phyloP scores from a whole-genome alignment of 2,888 invertebrate genomes.

The Anoplius nigerrimus region DNA sequence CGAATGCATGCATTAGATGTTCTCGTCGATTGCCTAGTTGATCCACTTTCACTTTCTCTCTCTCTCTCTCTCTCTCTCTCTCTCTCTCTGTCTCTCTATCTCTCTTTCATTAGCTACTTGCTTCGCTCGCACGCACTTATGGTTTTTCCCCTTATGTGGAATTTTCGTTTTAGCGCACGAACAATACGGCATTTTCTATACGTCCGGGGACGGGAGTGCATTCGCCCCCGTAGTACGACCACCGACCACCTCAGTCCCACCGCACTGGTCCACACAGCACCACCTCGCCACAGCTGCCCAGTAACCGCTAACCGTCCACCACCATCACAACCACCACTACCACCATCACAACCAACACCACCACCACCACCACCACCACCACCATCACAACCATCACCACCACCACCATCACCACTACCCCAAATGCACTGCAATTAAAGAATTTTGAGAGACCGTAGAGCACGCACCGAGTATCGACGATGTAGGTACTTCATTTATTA shows the following conservation, averaged over 20 bases:
- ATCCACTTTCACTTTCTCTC: background rate
- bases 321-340: slow-evolving; percentile 74
- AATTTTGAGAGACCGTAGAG: slow-evolving; percentile 62
- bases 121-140: slow-evolving; percentile 53
- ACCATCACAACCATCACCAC: slow-evolving; percentile 75
- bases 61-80: slow-evolving; percentile 2
- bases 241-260: slow-evolving; percentile 75
- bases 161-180: slow-evolving; percentile 75
- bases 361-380: slow-evolving; percentile 76
- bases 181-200: slow-evolving; percentile 75
- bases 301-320: slow-evolving; percentile 78
- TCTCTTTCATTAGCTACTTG: slow-evolving; percentile 12
- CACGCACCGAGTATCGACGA: slow-evolving; percentile 59
- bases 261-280: slow-evolving; percentile 79
- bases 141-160: slow-evolving; percentile 63
- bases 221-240: slow-evolving; percentile 79
- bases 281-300: slow-evolving; percentile 79
- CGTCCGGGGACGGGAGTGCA: slow-evolving; percentile 76
- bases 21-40: no score
- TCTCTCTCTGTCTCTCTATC: slow-evolving; percentile 9
- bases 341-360: no score
- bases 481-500: slow-evolving; percentile 60
- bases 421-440: slow-evolving; percentile 69
- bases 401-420: slow-evolving; percentile 76
- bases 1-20: no score